Percentiles rank a stretch among this genome's conserved stretches.
phyloP scores from a whole-genome alignment of 2,797 vertebrate genomes.

The Diplodus sargus region DNA sequence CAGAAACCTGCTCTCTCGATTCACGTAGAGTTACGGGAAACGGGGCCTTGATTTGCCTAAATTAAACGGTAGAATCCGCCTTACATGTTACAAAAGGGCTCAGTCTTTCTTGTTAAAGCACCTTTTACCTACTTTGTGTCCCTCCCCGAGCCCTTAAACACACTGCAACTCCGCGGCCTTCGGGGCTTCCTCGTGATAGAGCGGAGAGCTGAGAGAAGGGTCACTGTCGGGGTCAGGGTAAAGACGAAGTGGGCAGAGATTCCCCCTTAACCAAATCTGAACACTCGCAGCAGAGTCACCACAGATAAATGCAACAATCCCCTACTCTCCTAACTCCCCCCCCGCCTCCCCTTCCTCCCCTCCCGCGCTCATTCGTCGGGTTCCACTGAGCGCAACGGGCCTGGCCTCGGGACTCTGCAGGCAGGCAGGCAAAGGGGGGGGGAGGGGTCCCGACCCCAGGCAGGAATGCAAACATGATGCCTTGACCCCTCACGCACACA shows the following conservation, averaged over 20 bases:
- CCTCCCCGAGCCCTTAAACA: slow-evolving; percentile 63
- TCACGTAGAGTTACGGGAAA: slow-evolving; percentile 65
- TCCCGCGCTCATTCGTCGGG: slow-evolving; percentile 30
- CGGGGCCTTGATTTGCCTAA: slow-evolving; percentile 64
- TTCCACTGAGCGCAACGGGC: slow-evolving; percentile 61
- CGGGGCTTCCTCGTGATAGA: slow-evolving; percentile 72
- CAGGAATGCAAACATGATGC: slow-evolving; percentile 84
- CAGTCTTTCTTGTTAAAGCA: slow-evolving; percentile 36
- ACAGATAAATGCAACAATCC: slow-evolving; percentile 59
- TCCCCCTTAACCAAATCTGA: slow-evolving; percentile 74
- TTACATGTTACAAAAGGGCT: slow-evolving; percentile 39
- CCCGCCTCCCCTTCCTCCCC: slow-evolving; percentile 16
- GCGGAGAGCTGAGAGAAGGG: slow-evolving; percentile 69
- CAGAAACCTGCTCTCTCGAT: slow-evolving; percentile 47
- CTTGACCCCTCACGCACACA: slow-evolving; percentile 78
- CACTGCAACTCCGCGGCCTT: slow-evolving; percentile 50
- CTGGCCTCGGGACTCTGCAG: slow-evolving; percentile 80
- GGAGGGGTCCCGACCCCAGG: slow-evolving; percentile 81
- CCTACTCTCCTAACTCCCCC: slow-evolving; percentile 23
- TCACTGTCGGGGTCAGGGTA: slow-evolving; percentile 78
- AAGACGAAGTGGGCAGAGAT: slow-evolving; percentile 76
- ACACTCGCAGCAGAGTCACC: slow-evolving; percentile 61
- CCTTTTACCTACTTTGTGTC: slow-evolving; percentile 59
- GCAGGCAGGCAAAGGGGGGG: slow-evolving; percentile 64
- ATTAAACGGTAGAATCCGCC: slow-evolving; percentile 46